Base-by-base conservation (phyloP, 2,888 invertebrate genomes). In the Pasiphila rectangulata region DNA sequence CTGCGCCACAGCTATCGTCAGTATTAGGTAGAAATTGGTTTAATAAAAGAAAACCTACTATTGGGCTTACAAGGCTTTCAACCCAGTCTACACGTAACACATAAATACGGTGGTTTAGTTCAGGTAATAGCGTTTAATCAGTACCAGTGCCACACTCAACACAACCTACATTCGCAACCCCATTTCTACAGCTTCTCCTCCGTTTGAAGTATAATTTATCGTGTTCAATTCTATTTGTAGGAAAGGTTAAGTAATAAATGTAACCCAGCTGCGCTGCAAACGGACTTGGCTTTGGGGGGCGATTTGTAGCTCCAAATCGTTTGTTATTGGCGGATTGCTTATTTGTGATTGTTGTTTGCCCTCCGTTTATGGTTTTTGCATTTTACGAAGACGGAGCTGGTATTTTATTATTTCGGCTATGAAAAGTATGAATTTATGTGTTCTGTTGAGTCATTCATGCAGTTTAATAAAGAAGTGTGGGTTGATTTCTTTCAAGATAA, bases 141-240 rank as follows among this genome's bases (percentile, higher is more conserved):
- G n/a, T n/a, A n/a, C n/a, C n/a, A 27, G 4, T 13, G 0, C 27
- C 3, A 27, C 1, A 3, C 7, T 6, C 5, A 27, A 27, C 13
- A 27, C 2, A 25, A 9, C 25, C 25, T 12, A 25, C 25, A 25
- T n/a, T n/a, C n/a, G n/a, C n/a, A 12, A 12, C 5, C 6, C 6
- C 4, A 25, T 2, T 25, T 6, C 25, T 25, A 12, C 6, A 12
- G 27, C 27, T 7, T 27, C 27, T 27, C 13, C 13, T 27, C 13
- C 27, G 13, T n/a, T n/a, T n/a, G 81, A 84, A 85, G 85, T 85
- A 86, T 86, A 85, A 88, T 84, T 86, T 86, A 88, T 85, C 75
- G 83, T 83, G 77, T 85, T 86, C 87, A 85, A 86, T 88, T 86
- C 83, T 73, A 84, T 80, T 75, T 76, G 42, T 32, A 44, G 79